These are phyloP conservation scores for Epinotia ramella DNA, from an alignment of 2,888 invertebrate genomes.

Conservation along the genomic window DNA sequence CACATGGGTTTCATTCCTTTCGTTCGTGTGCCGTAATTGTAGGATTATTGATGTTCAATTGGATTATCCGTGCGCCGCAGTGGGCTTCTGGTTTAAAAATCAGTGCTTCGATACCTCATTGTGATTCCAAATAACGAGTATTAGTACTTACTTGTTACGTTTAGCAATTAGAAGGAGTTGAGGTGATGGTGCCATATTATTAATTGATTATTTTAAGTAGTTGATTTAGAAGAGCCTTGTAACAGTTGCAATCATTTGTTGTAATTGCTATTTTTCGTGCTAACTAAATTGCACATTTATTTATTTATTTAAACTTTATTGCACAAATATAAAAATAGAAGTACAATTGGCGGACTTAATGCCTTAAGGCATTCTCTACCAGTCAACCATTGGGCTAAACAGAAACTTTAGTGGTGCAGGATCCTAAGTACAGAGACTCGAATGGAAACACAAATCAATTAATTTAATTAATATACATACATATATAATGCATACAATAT, in stretches of 20 bases:
- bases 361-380: no score
- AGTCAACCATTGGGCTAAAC: no score
- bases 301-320: no score
- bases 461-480: no score
- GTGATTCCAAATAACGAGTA: constrained; percentile 10
- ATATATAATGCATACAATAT: no score
- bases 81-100: not conserved
- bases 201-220: not conserved
- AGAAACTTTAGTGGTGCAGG: no score
- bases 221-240: no score
- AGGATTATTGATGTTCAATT: not conserved
- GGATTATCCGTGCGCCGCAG: not conserved
- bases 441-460: no score
- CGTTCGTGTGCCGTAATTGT: not conserved
- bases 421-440: no score
- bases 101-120: constrained; percentile 19
- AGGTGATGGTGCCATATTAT: constrained; percentile 12
- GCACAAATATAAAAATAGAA: no score
- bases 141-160: not conserved
- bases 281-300: not conserved
- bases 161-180: not conserved
- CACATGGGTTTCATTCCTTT: not conserved
- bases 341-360: no score
- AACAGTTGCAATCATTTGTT: no score
- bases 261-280: not conserved